A percentile compares a stretch with the other conserved stretches of the same genome.
Conservation (phyloP, 2,888 invertebrate genomes). For the Scotopteryx bipunctaria region DNA sequence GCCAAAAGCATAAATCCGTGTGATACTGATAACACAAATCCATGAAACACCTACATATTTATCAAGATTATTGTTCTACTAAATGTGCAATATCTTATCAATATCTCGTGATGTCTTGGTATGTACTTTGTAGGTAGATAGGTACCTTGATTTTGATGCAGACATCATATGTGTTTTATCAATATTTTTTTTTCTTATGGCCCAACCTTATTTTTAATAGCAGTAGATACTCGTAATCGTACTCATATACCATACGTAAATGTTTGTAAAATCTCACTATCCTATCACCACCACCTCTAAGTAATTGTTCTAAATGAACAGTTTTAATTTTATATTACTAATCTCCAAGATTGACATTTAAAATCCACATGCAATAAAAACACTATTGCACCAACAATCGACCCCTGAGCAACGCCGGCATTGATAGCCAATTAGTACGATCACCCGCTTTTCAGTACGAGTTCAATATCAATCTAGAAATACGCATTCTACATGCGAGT, state of each 20-base stretch:
- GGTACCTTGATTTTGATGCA: no score
- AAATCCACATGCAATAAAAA: neutral
- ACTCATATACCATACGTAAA: no score
- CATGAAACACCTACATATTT: slow-evolving; percentile 2
- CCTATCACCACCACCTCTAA: no score
- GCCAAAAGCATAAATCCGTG: neutral
- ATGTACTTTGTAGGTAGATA: no score
- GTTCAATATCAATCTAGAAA: slow-evolving; percentile 25
- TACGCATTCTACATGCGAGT: slow-evolving; percentile 16
- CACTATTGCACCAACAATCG: neutral
- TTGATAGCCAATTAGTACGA: slow-evolving; percentile 16
- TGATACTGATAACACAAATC: slow-evolving; percentile 15
- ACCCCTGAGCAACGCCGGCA: slow-evolving; percentile 8
- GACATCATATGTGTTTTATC: no score
- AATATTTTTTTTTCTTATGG: no score
- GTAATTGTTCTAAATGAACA: no score
- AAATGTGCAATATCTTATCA: slow-evolving; percentile 45
- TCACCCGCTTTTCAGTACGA: slow-evolving; percentile 26
- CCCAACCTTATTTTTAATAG: no score
- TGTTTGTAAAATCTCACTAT: no score
- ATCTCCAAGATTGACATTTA: no score
- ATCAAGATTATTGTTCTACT: slow-evolving; percentile 18
- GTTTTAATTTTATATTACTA: no score
- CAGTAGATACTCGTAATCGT: no score
- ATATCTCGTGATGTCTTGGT: slow-evolving; percentile 44